Evolutionary conservation across 2,797 vertebrate genomes (phyloP), one percentile per base, ranked within the genome.

Genomic region (Nyctibius grandis): DNA sequence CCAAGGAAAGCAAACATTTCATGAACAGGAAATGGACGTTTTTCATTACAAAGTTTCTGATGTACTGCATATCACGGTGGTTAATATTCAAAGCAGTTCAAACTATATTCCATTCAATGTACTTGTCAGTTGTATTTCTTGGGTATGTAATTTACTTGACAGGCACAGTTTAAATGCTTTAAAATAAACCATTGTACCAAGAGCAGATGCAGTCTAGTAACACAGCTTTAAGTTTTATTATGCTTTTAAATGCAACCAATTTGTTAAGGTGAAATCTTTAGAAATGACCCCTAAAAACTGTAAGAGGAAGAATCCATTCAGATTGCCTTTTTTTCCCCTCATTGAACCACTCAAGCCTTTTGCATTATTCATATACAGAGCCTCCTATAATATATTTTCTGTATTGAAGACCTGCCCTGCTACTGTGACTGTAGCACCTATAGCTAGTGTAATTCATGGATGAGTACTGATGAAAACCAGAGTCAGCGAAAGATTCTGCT

Each of bases 11-110:
- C 1, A 15, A 92, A 54, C 21, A 34, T 79, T 82, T 89, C 67
- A 47, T 38, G 76, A 54, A 57, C 20, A 69, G 20, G n/a, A 93
- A 85, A 94, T 31, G 18, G 59, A 82, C 69, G 61, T 60, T 88
- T 95, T 87, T 64, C 80, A 81, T 91, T 85, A 68, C 36, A 56
- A 60, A 78, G 21, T 90, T 93, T 90, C 70, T 88, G 45, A 78
- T n/a, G 63, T 36, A 61, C 51, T 2, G 0, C 51, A 59, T 89
- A 90, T 77, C 48, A 85, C 25, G 83, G 38, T 42, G 17, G 61
- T 96, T 97, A 95, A 96, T 91, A 97, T 95, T 94, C 88, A 94
- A 85, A 94, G 74, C 74, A 88, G 57, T 63, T 94, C 61, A 87
- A 70, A 81, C 12, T 79, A 44, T 38, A 92, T 93, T 91, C 36